These are phyloP conservation scores for Meloidogyne floridensis DNA, from an alignment of 1,140 invertebrate genomes.

Conservation along the genomic window DNA sequence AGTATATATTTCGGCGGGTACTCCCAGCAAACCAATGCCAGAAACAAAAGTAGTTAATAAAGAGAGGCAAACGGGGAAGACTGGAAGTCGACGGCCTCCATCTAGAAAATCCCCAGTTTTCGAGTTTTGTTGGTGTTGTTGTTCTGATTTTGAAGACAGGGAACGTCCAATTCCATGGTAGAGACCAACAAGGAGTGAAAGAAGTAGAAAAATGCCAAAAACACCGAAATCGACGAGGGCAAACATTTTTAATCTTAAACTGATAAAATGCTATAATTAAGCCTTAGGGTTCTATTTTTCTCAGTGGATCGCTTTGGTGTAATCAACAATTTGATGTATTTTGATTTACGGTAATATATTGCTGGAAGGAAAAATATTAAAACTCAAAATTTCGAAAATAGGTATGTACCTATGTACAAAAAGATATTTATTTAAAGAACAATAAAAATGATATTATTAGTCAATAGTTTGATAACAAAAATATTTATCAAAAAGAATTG, in stretches of 20 bases:
- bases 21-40: constrained; percentile 48
- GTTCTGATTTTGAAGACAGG: background rate
- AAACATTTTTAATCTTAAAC: constrained; percentile 38
- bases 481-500: too few species aligned
- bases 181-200: constrained; percentile 65
- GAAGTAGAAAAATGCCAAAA: constrained; percentile 62
- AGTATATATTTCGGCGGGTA: constrained; percentile 61
- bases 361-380: too few species aligned
- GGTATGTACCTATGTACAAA: too few species aligned
- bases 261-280: too few species aligned
- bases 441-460: too few species aligned
- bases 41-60: constrained; percentile 64
- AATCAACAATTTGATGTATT: too few species aligned
- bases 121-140: constrained; percentile 17
- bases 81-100: constrained; percentile 56
- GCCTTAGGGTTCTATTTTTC: too few species aligned
- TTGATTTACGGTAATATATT: too few species aligned
- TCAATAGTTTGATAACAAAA: too few species aligned
- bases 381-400: too few species aligned
- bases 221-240: constrained; percentile 64
- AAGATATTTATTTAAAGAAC: too few species aligned
- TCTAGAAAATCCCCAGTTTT: constrained; percentile 61
- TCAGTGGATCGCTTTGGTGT: too few species aligned
- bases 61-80: constrained; percentile 60
- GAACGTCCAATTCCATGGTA: constrained; percentile 50